Conservation (phyloP, 2,888 invertebrate species). For the Heliconius erato region DNA sequence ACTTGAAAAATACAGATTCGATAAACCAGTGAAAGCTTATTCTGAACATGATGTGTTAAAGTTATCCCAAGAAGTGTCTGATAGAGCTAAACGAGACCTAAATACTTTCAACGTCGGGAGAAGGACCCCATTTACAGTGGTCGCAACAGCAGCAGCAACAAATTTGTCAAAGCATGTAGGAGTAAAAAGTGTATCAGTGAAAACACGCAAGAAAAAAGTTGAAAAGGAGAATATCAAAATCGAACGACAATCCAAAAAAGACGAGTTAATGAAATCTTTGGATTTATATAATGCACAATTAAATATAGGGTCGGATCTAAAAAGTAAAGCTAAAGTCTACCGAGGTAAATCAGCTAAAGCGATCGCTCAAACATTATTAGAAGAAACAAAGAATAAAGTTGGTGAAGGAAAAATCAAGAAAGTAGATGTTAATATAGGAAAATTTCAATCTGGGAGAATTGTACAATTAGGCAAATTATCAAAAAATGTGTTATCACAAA, state of each 20-base stretch:
- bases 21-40: slow-evolving; percentile 88
- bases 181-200: slow-evolving; percentile 80
- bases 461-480: slow-evolving; percentile 27
- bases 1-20: slow-evolving; percentile 88
- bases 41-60: slow-evolving; percentile 88
- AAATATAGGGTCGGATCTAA: slow-evolving; percentile 82
- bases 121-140: slow-evolving; percentile 87
- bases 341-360: slow-evolving; percentile 91
- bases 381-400: slow-evolving; percentile 86
- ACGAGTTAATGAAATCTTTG: slow-evolving; percentile 75
- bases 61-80: slow-evolving; percentile 88
- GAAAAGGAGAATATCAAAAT: slow-evolving; percentile 71
- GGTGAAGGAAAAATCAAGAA: slow-evolving; percentile 70
- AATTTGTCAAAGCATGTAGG: slow-evolving; percentile 88
- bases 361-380: slow-evolving; percentile 88
- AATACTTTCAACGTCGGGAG: slow-evolving; percentile 86
- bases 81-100: slow-evolving; percentile 89
- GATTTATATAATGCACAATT: slow-evolving; percentile 76
- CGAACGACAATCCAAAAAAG: slow-evolving; percentile 79
- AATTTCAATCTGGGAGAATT: slow-evolving; percentile 28
- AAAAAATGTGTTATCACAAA: slow-evolving; percentile 34
- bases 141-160: slow-evolving; percentile 87
- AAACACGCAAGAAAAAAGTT: slow-evolving; percentile 80
- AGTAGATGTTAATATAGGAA: slow-evolving; percentile 61
- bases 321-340: slow-evolving; percentile 85